Evolutionary conservation across 2,888 invertebrate species (phyloP), one percentile per base, ranked within the genome.

Genomic region (Dusona sp.): DNA sequence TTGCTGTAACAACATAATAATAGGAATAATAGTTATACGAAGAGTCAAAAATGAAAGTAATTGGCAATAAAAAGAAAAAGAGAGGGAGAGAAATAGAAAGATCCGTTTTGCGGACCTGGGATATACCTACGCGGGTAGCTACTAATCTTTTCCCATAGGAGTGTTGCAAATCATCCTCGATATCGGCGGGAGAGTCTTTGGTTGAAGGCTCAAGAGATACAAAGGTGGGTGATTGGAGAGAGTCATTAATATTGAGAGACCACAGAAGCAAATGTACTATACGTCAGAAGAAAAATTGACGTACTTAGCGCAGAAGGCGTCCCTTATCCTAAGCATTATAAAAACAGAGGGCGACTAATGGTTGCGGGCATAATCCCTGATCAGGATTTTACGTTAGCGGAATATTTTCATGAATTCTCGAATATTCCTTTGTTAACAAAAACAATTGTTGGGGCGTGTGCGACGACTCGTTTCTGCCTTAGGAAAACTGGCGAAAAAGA

Each of bases 341-440:
- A 8, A 61, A 82, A 51, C 36, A 25, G 67, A 70, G 25, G 29
- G 1, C 29, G 6, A 64, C 9, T 22, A 67, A 73, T 75, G 67
- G 64, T 74, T 68, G 90, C 89, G 88, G 90, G 89, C 91, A 90
- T 93, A 92, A 93, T 93, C 93, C 80, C 92, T 90, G 91, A 93
- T 92, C 90, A 89, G 91, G 89, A 89, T 89, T 90, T 90, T 89
- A 86, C 88, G 88, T 88, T 88, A 84, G 89, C 88, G 84, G 86
- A 88, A 90, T 83, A 87, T 90, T 88, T 91, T 90, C 89, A 89
- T 89, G 91, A 90, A 89, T 90, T 88, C 89, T 88, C 87, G 87
- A 65, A 78, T 64, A 67, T 74, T 81, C 77, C 72, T 84, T 88
- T 42, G 42, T 13, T 11, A 42, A 42, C 13, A 11, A 42, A 42